phyloP scores from a whole-genome alignment of 2,113 vertebrate species.

The Elachura formosa region DNA sequence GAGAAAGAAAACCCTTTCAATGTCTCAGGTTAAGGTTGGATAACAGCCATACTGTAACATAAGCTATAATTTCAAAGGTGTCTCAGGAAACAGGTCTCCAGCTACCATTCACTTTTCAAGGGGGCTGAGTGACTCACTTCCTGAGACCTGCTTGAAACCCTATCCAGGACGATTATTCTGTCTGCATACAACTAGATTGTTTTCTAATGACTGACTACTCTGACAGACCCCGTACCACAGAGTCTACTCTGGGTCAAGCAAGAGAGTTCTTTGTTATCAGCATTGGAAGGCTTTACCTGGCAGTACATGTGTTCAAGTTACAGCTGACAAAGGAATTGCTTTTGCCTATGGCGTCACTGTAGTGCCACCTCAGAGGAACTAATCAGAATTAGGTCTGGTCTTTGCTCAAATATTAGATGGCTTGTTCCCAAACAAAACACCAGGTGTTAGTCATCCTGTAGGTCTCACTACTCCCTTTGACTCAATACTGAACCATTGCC shows the following conservation, averaged over 20 bases:
- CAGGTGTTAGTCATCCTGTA: constrained; percentile 1
- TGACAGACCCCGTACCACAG: background rate
- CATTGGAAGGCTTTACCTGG: background rate
- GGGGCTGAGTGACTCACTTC: constrained; percentile 27
- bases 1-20: background rate
- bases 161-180: background rate
- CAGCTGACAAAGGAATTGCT: background rate
- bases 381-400: background rate
- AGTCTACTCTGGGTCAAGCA: background rate
- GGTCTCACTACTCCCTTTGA: background rate
- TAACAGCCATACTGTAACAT: constrained; percentile 26
- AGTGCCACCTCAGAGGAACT: background rate
- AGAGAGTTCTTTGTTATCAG: background rate
- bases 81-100: constrained; percentile 39
- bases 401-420: background rate
- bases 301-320: background rate
- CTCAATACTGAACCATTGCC: background rate
- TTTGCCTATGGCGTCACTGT: background rate
- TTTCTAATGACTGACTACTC: background rate
- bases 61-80: constrained; percentile 27
- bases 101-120: constrained; percentile 30
- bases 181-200: background rate
- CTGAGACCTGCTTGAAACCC: constrained; percentile 34
- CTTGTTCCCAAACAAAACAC: constrained; percentile 28
- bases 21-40: background rate